phyloP scores from a whole-genome alignment of 2,888 invertebrate genomes.

The Isoperla grammatica region DNA sequence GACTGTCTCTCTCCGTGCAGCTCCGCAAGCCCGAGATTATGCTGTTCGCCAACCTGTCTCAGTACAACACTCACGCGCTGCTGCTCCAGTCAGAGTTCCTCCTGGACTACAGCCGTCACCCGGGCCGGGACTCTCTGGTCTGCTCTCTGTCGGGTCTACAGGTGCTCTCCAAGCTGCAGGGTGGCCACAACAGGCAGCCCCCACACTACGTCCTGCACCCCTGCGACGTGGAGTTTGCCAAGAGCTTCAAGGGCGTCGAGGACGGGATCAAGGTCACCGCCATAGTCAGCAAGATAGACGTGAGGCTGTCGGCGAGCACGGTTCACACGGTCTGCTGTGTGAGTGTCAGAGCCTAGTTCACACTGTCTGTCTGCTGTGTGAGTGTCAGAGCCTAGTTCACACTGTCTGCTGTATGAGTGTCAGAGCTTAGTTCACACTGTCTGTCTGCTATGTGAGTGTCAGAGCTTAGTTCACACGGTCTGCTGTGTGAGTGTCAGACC shows the following conservation, averaged over 20 bases:
- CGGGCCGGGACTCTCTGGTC: slow-evolving; percentile 58
- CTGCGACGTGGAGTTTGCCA: slow-evolving; percentile 64
- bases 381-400: neutral
- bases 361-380: too few relatives aligned
- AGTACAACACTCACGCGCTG: slow-evolving; percentile 51
- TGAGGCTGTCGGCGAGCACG: slow-evolving; percentile 66
- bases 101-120: slow-evolving; percentile 63
- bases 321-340: slow-evolving; percentile 62
- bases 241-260: slow-evolving; percentile 55
- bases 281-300: slow-evolving; percentile 60
- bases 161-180: slow-evolving; percentile 52
- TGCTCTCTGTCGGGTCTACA: slow-evolving; percentile 56
- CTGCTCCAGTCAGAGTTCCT: slow-evolving; percentile 64
- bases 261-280: slow-evolving; percentile 61
- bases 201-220: slow-evolving; percentile 51
- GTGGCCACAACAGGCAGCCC: slow-evolving; percentile 24
- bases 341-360: too few relatives aligned
- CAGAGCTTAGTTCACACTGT: neutral
- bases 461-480: too few relatives aligned
- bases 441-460: too few relatives aligned
- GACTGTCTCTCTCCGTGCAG: slow-evolving; percentile 63
- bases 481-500: too few relatives aligned
- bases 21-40: slow-evolving; percentile 73
- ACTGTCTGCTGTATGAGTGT: neutral
- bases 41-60: slow-evolving; percentile 52